Base-by-base conservation (phyloP, 1,140 invertebrate genomes). In the Leptestheria dahalacensis region DNA sequence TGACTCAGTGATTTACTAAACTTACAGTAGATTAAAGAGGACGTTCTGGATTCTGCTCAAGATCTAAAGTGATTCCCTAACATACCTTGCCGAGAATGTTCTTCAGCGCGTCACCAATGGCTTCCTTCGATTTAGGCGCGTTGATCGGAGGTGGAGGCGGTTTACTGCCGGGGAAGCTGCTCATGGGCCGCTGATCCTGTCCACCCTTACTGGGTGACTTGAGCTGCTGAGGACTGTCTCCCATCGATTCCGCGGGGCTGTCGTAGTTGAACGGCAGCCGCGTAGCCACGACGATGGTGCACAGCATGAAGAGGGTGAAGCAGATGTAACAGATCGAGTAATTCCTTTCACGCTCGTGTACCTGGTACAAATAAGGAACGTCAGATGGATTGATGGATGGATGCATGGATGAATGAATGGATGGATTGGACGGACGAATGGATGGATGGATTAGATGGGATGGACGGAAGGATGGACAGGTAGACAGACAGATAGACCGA, bases 321-420 rank as follows among this genome's bases (percentile, higher is more conserved):
- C 93, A 93, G 0, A 92, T 90, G 72, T 99, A 99, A 72, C 95
- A 99, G 50, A 97, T 91, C 2, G 91, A 96, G 71, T 99, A 99
- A 71, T 98, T 98, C 68, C 96, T 92, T 69, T 97, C 93, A 68
- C 83, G 82, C 59, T 82, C 79, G 64, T 89, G 84, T 1, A 0
- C 82, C 84, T 62, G n/a, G n/a, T n/a, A n/a, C n/a, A n/a, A n/a
- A n/a, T n/a, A n/a, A n/a, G n/a, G n/a, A n/a, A n/a, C n/a, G n/a
- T n/a, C n/a, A n/a, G n/a, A n/a, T n/a, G n/a, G n/a, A n/a, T n/a
- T n/a, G n/a, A n/a, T n/a, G n/a, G n/a, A n/a, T n/a, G n/a, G n/a
- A n/a, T n/a, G n/a, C n/a, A n/a, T n/a, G n/a, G n/a, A n/a, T n/a
- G n/a, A n/a, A n/a, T n/a, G n/a, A n/a, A n/a, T n/a, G n/a, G n/a